These are phyloP conservation scores for Chymomyza fuscimana DNA, from an alignment of 2,888 invertebrate species.

Conservation along the genomic window DNA sequence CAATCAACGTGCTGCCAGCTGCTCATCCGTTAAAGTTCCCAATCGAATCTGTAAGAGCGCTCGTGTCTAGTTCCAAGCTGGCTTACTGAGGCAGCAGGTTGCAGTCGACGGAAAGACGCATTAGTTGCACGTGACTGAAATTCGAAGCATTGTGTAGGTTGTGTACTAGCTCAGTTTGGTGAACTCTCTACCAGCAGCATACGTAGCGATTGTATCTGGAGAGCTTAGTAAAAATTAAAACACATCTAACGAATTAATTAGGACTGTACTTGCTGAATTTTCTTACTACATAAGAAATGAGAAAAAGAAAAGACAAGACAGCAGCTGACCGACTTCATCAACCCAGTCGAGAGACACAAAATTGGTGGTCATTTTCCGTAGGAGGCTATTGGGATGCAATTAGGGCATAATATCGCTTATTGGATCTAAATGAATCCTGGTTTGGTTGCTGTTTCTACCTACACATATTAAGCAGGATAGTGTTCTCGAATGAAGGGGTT, in stretches of 20 bases:
- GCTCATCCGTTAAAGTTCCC: slow-evolving; percentile 52
- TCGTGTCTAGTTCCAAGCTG: not conserved
- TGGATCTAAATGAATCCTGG: too few relatives aligned
- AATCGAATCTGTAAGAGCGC: not conserved
- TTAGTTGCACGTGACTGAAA: slow-evolving; percentile 70
- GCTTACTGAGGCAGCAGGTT: slow-evolving; percentile 26
- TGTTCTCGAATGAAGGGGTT: too few relatives aligned
- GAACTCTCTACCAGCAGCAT: slow-evolving; percentile 11
- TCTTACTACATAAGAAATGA: not conserved
- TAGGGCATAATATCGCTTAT: too few relatives aligned
- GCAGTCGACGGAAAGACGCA: slow-evolving; percentile 44
- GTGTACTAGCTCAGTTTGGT: not conserved
- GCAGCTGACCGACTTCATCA: not conserved
- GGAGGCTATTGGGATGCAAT: too few relatives aligned
- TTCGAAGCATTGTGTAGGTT: slow-evolving; percentile 40
- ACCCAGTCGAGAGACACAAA: not conserved
- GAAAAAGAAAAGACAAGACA: not conserved
- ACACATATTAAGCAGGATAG: too few relatives aligned
- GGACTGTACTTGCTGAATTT: slow-evolving; percentile 58
- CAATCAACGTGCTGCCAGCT: slow-evolving; percentile 26
- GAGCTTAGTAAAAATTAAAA: slow-evolving; percentile 68
- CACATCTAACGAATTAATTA: slow-evolving; percentile 72
- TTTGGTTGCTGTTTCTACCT: too few relatives aligned
- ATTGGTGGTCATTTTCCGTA: not conserved
- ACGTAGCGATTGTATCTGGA: slow-evolving; percentile 8